phyloP scores from a whole-genome alignment of 2,888 invertebrate genomes.

The Vanessa cardui region DNA sequence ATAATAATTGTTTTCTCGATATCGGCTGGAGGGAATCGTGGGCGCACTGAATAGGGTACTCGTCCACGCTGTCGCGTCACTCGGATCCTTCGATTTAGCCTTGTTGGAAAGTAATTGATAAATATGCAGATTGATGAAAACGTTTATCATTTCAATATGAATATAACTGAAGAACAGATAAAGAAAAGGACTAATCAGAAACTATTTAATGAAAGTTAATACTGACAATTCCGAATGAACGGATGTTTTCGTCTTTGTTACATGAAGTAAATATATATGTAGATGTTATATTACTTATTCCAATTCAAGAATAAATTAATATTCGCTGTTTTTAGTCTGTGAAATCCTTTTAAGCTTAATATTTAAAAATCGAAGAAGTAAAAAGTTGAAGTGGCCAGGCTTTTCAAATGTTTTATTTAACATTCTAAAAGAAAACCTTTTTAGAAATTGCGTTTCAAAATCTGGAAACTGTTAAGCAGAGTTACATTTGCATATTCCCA shows the following conservation, averaged over 20 bases:
- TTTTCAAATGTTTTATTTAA: neutral
- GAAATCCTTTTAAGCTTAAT: neutral
- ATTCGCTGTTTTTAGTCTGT: neutral
- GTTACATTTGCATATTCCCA: neutral
- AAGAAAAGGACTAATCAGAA: too few relatives aligned
- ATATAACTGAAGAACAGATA: too few relatives aligned
- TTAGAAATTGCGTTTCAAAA: slow-evolving; percentile 1
- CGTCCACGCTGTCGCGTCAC: slow-evolving; percentile 40
- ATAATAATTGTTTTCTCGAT: slow-evolving; percentile 66
- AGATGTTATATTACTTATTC: neutral
- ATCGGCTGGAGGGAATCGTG: slow-evolving; percentile 62
- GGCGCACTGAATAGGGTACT: slow-evolving; percentile 50
- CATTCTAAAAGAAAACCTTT: slow-evolving; percentile 4
- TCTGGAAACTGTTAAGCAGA: neutral
- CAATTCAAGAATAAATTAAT: neutral
- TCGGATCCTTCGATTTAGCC: neutral
- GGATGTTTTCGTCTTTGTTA: neutral
- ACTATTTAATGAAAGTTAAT: too few relatives aligned
- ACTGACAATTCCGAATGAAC: too few relatives aligned
- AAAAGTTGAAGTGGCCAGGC: neutral
- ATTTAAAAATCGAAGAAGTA: neutral
- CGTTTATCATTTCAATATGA: too few relatives aligned
- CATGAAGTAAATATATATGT: neutral
- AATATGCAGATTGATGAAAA: neutral
- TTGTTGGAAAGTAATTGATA: neutral